Percentiles rank a stretch among this genome's conserved stretches.
Conservation (phyloP, 2,797 vertebrate species). For the Premnoplex brunnescens region DNA sequence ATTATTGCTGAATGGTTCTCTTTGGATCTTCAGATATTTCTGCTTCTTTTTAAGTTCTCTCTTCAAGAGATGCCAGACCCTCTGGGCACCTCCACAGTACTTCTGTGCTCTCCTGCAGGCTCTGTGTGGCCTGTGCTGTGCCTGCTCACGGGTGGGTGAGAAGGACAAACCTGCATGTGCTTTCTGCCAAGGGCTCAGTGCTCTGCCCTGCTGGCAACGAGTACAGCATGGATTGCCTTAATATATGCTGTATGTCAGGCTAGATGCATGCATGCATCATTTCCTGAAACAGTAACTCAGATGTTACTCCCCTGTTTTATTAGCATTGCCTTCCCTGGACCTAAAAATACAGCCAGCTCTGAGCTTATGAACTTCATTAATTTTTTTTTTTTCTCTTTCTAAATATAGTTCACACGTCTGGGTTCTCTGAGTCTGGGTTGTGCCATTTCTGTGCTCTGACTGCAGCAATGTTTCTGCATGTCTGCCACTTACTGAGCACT, state of each 20-base stretch:
- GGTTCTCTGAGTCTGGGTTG: neutral
- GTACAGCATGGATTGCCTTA: neutral
- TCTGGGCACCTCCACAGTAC: neutral
- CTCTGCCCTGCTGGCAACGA: neutral
- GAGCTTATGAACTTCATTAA: neutral
- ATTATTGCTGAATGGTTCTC: neutral
- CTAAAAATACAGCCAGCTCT: neutral
- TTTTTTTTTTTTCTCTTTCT: neutral
- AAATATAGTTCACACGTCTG: neutral
- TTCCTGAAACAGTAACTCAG: neutral
- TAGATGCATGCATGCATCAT: neutral
- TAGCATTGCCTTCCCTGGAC: neutral
- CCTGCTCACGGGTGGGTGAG: neutral
- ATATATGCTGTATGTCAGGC: neutral
- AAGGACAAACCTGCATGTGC: rapidly evolving
- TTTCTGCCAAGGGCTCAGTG: neutral
- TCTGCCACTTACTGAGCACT: neutral
- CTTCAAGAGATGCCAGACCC: neutral
- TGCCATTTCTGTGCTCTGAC: neutral
- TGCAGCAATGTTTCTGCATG: neutral
- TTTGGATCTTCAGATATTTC: neutral
- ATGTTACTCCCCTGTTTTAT: neutral
- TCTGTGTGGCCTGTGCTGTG: neutral
- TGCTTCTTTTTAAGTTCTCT: neutral
- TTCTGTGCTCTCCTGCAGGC: neutral